Conservation (phyloP, 1,140 invertebrate species). For the Pseudomyrmex pallidus region DNA sequence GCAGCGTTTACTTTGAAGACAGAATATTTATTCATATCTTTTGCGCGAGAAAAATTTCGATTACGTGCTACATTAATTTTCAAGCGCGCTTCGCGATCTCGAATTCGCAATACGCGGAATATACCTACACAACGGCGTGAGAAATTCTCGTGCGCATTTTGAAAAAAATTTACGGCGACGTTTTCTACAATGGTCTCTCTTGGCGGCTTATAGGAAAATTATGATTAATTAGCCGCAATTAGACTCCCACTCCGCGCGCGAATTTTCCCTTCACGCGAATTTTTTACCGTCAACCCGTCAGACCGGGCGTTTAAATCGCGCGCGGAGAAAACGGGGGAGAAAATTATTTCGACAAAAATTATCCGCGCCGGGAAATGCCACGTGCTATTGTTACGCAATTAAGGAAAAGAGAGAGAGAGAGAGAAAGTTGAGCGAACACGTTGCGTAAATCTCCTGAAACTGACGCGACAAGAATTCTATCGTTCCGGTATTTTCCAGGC, state of each 20-base stretch:
- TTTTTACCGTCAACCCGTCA: slow-evolving; percentile 16
- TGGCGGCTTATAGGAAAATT: slow-evolving; percentile 14
- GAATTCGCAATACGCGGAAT: not conserved
- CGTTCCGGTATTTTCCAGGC: not conserved
- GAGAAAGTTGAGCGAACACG: not conserved
- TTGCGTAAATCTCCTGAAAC: slow-evolving; percentile 6
- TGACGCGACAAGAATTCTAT: slow-evolving; percentile 6
- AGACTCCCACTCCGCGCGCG: not conserved
- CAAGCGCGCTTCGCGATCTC: not conserved
- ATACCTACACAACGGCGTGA: not conserved
- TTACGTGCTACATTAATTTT: not conserved
- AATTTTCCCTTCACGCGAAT: not conserved
- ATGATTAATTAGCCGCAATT: slow-evolving; percentile 41
- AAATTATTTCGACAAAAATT: slow-evolving; percentile 41
- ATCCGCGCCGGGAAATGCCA: not conserved
- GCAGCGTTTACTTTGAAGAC: not conserved
- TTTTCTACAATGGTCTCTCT: not conserved
- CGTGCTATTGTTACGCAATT: slow-evolving; percentile 10
- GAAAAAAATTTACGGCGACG: not conserved
- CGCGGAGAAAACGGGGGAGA: not conserved
- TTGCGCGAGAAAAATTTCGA: not conserved
- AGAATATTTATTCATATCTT: not conserved
- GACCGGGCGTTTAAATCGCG: not conserved
- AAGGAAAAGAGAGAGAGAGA: not conserved
- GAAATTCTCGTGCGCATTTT: not conserved